Conservation (phyloP, 2,888 invertebrate species). For the Troilus luridus region DNA sequence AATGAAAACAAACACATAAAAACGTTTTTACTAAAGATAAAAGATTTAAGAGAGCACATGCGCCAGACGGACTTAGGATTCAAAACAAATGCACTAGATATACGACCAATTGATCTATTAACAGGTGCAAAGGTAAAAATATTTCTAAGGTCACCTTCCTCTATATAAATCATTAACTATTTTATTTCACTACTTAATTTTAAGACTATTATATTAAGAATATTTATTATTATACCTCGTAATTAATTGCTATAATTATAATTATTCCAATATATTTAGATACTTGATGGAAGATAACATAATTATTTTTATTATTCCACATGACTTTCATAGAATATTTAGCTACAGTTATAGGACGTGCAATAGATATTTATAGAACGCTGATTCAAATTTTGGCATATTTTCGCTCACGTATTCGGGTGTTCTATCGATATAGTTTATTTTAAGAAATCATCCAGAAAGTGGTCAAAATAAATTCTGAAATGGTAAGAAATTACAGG, state of each 20-base stretch:
- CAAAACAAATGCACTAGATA: background rate
- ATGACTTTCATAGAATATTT: background rate
- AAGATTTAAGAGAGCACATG: background rate
- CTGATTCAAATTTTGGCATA: conserved; percentile 1
- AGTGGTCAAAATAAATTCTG: too few species aligned
- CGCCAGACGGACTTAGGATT: background rate
- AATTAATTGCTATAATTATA: background rate
- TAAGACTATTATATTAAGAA: too few species aligned
- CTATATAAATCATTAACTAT: too few species aligned
- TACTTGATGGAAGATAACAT: background rate
- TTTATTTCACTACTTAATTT: too few species aligned
- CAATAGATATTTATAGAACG: background rate
- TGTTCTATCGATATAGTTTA: background rate
- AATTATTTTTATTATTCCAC: background rate
- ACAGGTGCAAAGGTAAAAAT: background rate
- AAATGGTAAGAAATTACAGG: too few species aligned
- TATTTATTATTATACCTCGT: too few species aligned
- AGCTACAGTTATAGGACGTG: too few species aligned
- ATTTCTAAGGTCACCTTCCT: background rate
- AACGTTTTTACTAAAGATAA: background rate
- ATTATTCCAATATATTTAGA: background rate
- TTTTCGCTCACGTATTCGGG: background rate
- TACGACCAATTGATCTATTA: background rate
- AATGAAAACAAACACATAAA: background rate
- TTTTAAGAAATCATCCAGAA: background rate